Conservation (phyloP, 2,888 invertebrate genomes). For the Pharmacophagus antenor region DNA sequence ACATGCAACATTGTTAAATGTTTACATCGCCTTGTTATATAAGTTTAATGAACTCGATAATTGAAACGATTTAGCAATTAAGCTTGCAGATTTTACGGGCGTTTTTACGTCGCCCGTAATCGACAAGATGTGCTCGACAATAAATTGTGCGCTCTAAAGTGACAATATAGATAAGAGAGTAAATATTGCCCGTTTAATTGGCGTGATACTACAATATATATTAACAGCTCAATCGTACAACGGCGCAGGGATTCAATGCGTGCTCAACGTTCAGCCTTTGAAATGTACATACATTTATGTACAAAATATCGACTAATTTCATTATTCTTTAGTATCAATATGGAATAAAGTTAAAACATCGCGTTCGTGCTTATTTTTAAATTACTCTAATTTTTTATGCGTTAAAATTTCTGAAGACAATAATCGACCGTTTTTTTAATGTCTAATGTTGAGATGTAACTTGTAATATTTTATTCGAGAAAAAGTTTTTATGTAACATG, state of each 20-base stretch:
- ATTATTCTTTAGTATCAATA: no score
- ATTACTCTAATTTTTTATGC: no score
- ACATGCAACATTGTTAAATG: constrained; percentile 42
- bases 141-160: constrained; percentile 40
- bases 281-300: constrained; percentile 4
- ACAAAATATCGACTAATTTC: no score
- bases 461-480: no score
- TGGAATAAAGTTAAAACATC: no score
- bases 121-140: constrained; percentile 38
- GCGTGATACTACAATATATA: constrained; percentile 35
- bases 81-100: constrained; percentile 34
- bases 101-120: constrained; percentile 38
- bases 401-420: no score
- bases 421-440: no score
- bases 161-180: constrained; percentile 40
- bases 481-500: no score
- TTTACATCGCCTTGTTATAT: constrained; percentile 42
- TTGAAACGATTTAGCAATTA: constrained; percentile 38
- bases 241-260: constrained; percentile 35
- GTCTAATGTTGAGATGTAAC: no score
- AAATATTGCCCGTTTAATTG: constrained; percentile 39
- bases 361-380: no score
- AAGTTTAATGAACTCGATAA: constrained; percentile 48
- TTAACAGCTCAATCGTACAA: constrained; percentile 47
- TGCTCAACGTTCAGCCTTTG: constrained; percentile 1